Evolutionary conservation across 1,140 invertebrate species (phyloP).

Genomic region (Ephestia elutella): DNA sequence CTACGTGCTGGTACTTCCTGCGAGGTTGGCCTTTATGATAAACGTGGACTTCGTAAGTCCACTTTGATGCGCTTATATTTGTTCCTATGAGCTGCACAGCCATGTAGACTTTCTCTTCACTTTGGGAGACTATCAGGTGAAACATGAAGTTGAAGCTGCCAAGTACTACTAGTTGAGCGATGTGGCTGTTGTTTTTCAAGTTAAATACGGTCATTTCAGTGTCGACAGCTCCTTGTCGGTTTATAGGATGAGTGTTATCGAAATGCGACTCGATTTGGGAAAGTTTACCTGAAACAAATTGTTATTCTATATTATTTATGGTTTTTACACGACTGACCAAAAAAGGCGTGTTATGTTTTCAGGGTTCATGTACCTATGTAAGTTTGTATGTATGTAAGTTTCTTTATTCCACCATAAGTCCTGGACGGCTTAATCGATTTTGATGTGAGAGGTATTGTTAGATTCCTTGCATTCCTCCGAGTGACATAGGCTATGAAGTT

Average conservation of each 20-base stretch:
- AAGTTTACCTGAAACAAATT: constrained; percentile 36
- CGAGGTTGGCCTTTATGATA: constrained; percentile 39
- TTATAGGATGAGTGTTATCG: constrained; percentile 28
- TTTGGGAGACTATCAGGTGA: constrained; percentile 29
- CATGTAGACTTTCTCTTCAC: constrained; percentile 25
- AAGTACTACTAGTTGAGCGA: constrained; percentile 27
- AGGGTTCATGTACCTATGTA: no score
- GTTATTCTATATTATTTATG: background rate
- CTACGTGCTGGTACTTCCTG: constrained; percentile 30
- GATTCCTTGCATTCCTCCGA: no score
- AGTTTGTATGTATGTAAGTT: no score
- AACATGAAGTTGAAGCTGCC: constrained; percentile 38
- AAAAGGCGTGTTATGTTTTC: no score
- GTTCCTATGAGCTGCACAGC: constrained; percentile 37
- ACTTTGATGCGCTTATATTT: constrained; percentile 35
- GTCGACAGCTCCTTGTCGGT: constrained; percentile 24
- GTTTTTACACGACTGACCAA: no score
- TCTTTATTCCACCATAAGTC: no score
- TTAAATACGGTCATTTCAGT: constrained; percentile 27
- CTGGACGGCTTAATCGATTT: no score
- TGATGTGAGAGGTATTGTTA: no score
- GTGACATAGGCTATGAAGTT: no score
- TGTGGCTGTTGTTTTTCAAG: constrained; percentile 11
- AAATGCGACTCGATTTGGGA: constrained; percentile 37
- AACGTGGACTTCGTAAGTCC: constrained; percentile 45